Conservation (phyloP, 2,888 invertebrate genomes). For the Epistrophe eligans region DNA sequence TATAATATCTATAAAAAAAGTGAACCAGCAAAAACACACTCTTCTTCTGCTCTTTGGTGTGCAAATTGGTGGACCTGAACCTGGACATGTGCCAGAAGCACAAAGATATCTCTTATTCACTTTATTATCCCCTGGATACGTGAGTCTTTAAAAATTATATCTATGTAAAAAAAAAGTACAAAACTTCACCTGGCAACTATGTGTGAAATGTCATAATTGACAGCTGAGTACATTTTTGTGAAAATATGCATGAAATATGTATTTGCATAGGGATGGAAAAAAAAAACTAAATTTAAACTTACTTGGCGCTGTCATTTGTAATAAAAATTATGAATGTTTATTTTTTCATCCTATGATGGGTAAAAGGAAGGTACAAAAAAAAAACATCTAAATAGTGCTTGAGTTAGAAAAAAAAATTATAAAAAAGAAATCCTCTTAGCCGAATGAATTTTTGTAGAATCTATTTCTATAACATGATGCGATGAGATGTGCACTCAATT, state of each 20-base stretch:
- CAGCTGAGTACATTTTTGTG: conserved; percentile 33
- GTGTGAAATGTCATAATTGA: conserved; percentile 72
- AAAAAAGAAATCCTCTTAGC: conserved; percentile 54
- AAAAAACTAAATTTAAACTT: not conserved
- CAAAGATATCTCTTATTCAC: conserved; percentile 25
- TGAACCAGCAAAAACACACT: not conserved
- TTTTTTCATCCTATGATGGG: conserved; percentile 27
- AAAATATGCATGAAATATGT: conserved; percentile 18
- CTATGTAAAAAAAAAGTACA: not conserved
- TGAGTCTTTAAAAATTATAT: conserved; percentile 36
- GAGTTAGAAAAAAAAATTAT: not conserved
- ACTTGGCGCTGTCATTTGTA: conserved; percentile 37
- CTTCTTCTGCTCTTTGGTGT: conserved; percentile 17
- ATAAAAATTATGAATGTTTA: conserved; percentile 51
- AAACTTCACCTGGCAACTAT: conserved; percentile 49
- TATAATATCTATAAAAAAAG: conserved; percentile 49
- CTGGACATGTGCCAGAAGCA: conserved; percentile 43
- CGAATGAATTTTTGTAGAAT: conserved; percentile 35
- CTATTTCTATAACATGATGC: conserved; percentile 6
- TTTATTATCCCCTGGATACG: conserved; percentile 57
- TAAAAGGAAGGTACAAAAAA: not conserved
- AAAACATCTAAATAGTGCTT: not conserved
- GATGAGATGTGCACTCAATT: conserved; percentile 51
- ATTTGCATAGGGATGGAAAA: conserved; percentile 30
- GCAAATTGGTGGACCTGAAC: conserved; percentile 28